These are phyloP conservation scores for Malurus melanocephalus DNA, from an alignment of 2,113 vertebrate species.

Conservation along the genomic window DNA sequence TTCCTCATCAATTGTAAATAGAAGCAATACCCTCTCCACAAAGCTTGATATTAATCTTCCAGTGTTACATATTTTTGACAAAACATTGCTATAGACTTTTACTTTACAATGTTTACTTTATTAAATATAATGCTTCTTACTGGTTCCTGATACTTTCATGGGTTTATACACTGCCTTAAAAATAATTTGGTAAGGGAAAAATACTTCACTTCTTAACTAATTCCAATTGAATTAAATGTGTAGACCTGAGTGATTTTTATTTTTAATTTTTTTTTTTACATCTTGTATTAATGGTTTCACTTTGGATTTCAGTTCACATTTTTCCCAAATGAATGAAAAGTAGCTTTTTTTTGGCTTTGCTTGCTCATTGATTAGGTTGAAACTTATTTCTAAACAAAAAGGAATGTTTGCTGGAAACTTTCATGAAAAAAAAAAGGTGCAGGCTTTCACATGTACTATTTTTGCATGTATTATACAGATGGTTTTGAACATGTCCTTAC, in stretches of 20 bases:
- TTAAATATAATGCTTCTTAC: not conserved
- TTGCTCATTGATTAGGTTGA: conserved; percentile 43
- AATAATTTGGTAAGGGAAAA: not conserved
- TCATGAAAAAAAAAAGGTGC: not conserved
- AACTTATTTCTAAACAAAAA: conserved; percentile 19
- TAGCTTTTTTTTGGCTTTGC: not conserved
- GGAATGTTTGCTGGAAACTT: conserved; percentile 29
- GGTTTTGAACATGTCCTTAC: conserved; percentile 16
- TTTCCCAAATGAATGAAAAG: not conserved
- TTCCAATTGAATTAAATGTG: not conserved
- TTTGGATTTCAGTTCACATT: not conserved
- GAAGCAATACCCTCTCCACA: not conserved
- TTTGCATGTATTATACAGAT: not conserved
- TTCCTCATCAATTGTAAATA: not conserved
- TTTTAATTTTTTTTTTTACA: rapidly evolving
- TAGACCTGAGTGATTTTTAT: not conserved
- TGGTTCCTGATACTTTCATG: not conserved
- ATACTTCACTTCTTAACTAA: not conserved
- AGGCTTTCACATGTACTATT: conserved; percentile 2
- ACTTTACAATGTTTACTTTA: not conserved
- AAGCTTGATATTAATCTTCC: not conserved
- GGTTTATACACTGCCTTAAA: not conserved
- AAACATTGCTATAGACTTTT: not conserved
- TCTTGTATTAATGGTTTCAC: not conserved
- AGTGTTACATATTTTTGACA: not conserved